Evolutionary conservation across 2,888 invertebrate species (phyloP).

Genomic region (Chaetoderma sp.): DNA sequence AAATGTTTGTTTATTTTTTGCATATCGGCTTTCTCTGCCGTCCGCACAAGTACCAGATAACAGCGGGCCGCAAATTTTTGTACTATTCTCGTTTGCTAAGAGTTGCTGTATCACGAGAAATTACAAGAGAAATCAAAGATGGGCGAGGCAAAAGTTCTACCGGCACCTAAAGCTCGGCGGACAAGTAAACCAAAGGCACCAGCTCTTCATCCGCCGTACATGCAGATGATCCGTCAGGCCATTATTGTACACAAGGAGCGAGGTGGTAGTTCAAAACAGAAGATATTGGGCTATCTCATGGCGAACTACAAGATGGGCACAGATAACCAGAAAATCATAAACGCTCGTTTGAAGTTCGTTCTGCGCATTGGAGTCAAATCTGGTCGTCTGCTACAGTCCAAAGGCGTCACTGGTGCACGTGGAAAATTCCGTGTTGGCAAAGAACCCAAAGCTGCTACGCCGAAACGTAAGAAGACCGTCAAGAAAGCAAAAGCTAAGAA

Average conservation of each 20-base stretch:
- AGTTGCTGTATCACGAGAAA: no score
- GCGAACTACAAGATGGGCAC: constrained; percentile 60
- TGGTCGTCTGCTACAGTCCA: constrained; percentile 51
- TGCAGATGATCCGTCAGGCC: constrained; percentile 64
- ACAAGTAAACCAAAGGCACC: constrained; percentile 43
- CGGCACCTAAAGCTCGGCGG: constrained; percentile 25
- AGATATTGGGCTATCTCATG: constrained; percentile 65
- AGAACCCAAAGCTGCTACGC: constrained; percentile 18
- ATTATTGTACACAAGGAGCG: constrained; percentile 61
- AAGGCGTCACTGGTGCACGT: constrained; percentile 38
- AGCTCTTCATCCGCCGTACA: constrained; percentile 48
- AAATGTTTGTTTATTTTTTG: no score
- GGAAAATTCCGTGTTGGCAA: constrained; percentile 38
- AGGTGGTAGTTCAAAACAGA: constrained; percentile 64
- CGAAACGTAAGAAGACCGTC: constrained; percentile 24
- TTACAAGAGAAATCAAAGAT: no score
- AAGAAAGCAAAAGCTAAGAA: background rate
- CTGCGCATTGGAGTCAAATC: constrained; percentile 53
- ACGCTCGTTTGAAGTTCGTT: constrained; percentile 55
- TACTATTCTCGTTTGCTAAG: no score
- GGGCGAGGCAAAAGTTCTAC: no score
- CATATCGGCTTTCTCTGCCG: no score
- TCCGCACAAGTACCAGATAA: no score
- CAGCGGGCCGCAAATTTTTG: no score
- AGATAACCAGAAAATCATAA: constrained; percentile 43